Conservation (phyloP, 2,797 vertebrate genomes). For the Sylvia borin region DNA sequence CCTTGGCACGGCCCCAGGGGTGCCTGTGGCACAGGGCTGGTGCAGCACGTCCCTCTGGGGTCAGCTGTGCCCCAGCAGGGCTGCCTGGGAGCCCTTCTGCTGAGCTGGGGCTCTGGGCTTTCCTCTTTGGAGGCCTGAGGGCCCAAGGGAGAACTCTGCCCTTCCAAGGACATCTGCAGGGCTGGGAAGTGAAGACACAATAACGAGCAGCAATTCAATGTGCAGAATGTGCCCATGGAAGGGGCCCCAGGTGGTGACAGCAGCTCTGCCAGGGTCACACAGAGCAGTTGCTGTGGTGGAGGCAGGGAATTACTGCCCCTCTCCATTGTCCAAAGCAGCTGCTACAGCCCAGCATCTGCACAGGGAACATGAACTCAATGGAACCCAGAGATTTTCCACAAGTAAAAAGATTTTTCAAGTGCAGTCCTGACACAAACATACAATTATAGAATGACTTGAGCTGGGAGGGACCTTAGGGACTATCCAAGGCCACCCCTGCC, state of each 20-base stretch:
- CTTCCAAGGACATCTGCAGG: not conserved
- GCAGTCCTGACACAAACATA: not conserved
- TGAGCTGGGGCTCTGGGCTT: not conserved
- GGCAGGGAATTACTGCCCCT: not conserved
- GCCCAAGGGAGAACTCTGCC: not conserved
- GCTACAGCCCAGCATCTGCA: not conserved
- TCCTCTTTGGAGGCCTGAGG: not conserved
- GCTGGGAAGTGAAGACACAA: not conserved
- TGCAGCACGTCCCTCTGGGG: not conserved
- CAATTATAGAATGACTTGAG: not conserved
- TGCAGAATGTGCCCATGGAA: not conserved
- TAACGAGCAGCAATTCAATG: accelerated
- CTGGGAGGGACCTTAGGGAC: not conserved
- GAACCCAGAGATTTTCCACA: not conserved
- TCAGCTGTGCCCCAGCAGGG: not conserved
- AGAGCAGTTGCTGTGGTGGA: accelerated
- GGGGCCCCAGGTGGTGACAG: not conserved
- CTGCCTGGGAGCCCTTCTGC: not conserved
- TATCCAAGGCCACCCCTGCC: not conserved
- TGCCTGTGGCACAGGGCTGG: not conserved
- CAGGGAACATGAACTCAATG: accelerated
- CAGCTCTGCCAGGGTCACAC: not conserved
- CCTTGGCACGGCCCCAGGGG: not conserved
- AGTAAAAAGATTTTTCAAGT: not conserved
- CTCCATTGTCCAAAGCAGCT: not conserved